Conservation (phyloP, 2,888 invertebrate species). For the Mylabris sibirica region DNA sequence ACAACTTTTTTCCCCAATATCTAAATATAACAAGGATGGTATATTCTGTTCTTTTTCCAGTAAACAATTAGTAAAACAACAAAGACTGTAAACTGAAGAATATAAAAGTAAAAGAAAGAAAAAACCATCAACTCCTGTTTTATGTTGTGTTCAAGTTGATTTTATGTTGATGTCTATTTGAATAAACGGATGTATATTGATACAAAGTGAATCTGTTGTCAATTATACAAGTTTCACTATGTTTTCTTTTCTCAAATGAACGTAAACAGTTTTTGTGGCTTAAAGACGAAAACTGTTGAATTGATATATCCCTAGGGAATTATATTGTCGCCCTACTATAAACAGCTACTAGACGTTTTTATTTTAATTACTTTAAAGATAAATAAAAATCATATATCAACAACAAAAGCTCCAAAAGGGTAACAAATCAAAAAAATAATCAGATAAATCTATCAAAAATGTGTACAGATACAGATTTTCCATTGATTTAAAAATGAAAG, state of each 20-base stretch:
- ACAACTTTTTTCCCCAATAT: constrained; percentile 12
- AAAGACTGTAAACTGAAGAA: background rate
- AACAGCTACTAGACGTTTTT: constrained; percentile 5
- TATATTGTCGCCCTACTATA: background rate
- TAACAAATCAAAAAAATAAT: background rate
- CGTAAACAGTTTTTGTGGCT: constrained; percentile 13
- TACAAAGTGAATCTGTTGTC: constrained; percentile 19
- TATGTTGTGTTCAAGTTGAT: constrained; percentile 14
- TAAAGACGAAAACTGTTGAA: constrained; percentile 4
- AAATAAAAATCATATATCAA: background rate
- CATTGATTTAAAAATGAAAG: background rate
- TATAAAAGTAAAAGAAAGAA: background rate
- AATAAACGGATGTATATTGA: constrained; percentile 17
- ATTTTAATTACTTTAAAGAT: constrained; percentile 6
- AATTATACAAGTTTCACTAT: constrained; percentile 12
- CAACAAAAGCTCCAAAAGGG: background rate
- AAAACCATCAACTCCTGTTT: constrained; percentile 9
- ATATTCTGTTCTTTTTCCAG: background rate
- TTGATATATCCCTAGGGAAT: constrained; percentile 13
- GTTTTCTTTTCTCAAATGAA: constrained; percentile 6
- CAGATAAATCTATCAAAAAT: background rate
- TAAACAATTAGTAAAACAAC: constrained; percentile 17
- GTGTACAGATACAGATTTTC: background rate
- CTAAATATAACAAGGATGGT: constrained; percentile 5
- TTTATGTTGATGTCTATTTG: constrained; percentile 16